Percentiles rank a stretch among this genome's conserved stretches.
phyloP scores from a whole-genome alignment of 2,797 vertebrate genomes.

The Chelon auratus region DNA sequence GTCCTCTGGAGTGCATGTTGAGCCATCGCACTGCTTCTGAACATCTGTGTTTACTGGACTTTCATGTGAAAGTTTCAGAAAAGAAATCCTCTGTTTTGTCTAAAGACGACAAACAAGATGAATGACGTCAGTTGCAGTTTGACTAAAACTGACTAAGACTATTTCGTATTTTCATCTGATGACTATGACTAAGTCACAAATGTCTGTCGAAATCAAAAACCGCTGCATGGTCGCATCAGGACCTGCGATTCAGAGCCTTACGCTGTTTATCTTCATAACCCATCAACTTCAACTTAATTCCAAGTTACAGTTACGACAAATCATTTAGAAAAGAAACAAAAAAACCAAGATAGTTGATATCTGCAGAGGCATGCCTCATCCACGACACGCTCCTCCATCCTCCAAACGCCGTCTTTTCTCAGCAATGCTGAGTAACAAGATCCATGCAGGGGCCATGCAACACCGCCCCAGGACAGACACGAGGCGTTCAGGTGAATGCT shows the following conservation, averaged over 20 bases:
- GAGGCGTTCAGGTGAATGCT: slow-evolving; percentile 50
- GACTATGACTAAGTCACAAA: too few species aligned
- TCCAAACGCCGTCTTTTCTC: not conserved
- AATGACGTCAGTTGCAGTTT: too few species aligned
- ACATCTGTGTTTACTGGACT: too few species aligned
- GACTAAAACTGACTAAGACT: too few species aligned
- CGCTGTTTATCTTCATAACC: not conserved
- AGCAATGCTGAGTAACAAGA: slow-evolving; percentile 42
- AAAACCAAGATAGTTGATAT: not conserved
- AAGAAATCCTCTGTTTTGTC: too few species aligned
- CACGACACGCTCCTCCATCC: slow-evolving; percentile 1
- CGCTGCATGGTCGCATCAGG: too few species aligned
- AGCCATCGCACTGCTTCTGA: too few species aligned
- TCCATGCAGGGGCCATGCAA: slow-evolving; percentile 32
- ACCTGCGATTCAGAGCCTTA: not conserved
- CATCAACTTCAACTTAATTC: slow-evolving; percentile 33
- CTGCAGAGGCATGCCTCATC: slow-evolving; percentile 46
- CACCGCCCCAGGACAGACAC: slow-evolving; percentile 14
- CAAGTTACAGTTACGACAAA: not conserved
- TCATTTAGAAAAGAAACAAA: not conserved
- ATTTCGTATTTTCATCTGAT: too few species aligned
- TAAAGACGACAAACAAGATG: too few species aligned
- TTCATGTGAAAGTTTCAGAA: too few species aligned
- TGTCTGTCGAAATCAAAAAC: too few species aligned
- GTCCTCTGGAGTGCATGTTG: too few species aligned